Evolutionary conservation across 2,113 vertebrate genomes (phyloP).

Genomic region (human (Homo sapiens)): GRCh38 chr12:127763501-127764000

Average conservation of each 20-base stretch:
- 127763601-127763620: no score
- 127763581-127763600: neutral
- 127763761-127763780: neutral
- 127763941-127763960: neutral
- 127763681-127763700: fast-evolving
- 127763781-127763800: neutral
- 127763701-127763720: neutral
- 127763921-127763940: neutral
- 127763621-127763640: neutral
- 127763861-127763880: neutral
- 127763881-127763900: neutral
- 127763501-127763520: neutral
- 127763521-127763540: no score
- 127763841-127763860: neutral
- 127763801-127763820: neutral
- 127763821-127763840: neutral
- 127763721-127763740: neutral
- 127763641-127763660: neutral
- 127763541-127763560: no score
- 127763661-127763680: neutral
- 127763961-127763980: neutral
- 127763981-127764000: neutral
- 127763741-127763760: no score
- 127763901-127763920: no score
- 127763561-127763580: no score